Evolutionary conservation across 2,797 vertebrate genomes (phyloP), one percentile per base, ranked within the genome.

Genomic region (Myripristis jacobus): DNA sequence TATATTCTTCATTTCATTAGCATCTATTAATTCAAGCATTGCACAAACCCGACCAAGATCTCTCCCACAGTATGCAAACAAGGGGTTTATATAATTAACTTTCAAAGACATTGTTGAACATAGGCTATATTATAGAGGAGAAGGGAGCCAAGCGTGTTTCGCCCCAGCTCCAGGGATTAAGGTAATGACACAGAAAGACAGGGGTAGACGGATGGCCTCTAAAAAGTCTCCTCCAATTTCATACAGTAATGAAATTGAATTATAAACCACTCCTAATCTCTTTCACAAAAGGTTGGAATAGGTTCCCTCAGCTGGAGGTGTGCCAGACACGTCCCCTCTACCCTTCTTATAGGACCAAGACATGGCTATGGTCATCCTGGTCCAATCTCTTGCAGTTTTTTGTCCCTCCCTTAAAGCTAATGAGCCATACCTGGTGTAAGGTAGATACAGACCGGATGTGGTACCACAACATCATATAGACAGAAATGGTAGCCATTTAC

Each of bases 221-320:
- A 63, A 70, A 78, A 85, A 78, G 67, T 78, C 79, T 81, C 64
- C 72, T 80, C 79, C 71, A 83, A 62, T 88, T 89, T 90, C 80
- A 90, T 79, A 87, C 77, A 78, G 78, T 87, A 81, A 88, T 92
- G 62, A 86, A 91, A 91, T 85, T 88, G 75, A 92, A 90, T 92
- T 88, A 84, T 86, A 87, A 90, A 91, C 72, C 82, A 84, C 79
- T 54, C 22, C 73, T 92, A 88, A 93, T 90, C 87, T 85, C 80
- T 79, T 64, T 59, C 78, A 88, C 71, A 89, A 83, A 81, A 70
- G 79, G 83, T 82, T 70, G 43, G 64, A 66, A 84, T 80, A 82
- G 65, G 71, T 85, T 86, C 84, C 53, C 48, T 24, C 50, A 73
- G 56, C 60, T 86, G 68, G 75, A 82, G 75, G 83, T 72, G 60